A percentile compares a stretch with the other conserved stretches of the same genome.
These are phyloP conservation scores for Ptychochromis oligacanthus DNA, from an alignment of 2,113 vertebrate genomes.

Conservation along the genomic window DNA sequence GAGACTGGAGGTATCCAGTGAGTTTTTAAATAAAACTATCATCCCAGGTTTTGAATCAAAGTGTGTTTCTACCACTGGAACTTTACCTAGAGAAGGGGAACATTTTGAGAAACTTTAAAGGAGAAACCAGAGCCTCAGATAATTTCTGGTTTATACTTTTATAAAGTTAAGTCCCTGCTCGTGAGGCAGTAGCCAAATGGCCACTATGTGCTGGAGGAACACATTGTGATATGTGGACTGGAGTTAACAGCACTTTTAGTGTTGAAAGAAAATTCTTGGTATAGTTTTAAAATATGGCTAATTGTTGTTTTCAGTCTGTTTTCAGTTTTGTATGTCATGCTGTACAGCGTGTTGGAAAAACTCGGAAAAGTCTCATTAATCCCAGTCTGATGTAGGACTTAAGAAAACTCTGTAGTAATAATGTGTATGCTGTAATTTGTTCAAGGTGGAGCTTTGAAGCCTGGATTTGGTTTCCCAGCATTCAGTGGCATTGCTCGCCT, in stretches of 20 bases:
- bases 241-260: background rate
- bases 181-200: background rate
- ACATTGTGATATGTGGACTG: too few relatives aligned
- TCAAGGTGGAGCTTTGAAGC: slow-evolving; percentile 83
- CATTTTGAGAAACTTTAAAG: background rate
- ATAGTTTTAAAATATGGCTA: background rate
- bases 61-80: background rate
- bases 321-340: background rate
- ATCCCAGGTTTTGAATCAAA: background rate
- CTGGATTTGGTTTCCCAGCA: slow-evolving; percentile 84
- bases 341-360: background rate
- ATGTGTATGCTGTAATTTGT: background rate
- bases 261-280: background rate
- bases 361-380: background rate
- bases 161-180: background rate
- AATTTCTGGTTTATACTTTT: background rate
- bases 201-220: background rate
- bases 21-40: background rate
- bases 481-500: slow-evolving; percentile 92
- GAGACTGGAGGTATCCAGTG: background rate
- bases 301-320: too few relatives aligned
- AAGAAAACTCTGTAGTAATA: background rate
- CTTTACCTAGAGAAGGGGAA: background rate
- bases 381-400: fast-evolving
- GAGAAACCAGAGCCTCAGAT: background rate